Conservation (phyloP, 2,888 invertebrate species). For the Euzophera pinguis region DNA sequence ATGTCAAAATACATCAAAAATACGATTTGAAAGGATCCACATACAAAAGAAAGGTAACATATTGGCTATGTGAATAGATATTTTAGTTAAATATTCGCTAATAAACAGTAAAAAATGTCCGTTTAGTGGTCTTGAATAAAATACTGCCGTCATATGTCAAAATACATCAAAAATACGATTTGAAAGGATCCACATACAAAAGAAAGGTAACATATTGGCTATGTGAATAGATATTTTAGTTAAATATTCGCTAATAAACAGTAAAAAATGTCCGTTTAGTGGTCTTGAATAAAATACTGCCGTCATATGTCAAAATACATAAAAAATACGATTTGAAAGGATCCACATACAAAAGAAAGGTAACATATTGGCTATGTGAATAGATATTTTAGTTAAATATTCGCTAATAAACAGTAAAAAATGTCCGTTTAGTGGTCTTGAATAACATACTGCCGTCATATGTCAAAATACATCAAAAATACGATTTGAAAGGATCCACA, state of each 20-base stretch:
- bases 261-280: conserved; percentile 98
- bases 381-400: too few species aligned
- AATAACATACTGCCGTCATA: conserved; percentile 98
- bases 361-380: too few species aligned
- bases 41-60: conserved; percentile 97
- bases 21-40: conserved; percentile 99
- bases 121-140: conserved; percentile 99
- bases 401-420: conserved; percentile 99
- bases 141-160: conserved; percentile 95
- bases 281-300: conserved; percentile 99
- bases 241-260: conserved; percentile 99
- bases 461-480: conserved; percentile 97
- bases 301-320: conserved; percentile 95
- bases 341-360: conserved; percentile 99
- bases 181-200: conserved; percentile 99
- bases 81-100: too few species aligned
- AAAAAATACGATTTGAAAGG: conserved; percentile 99
- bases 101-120: conserved; percentile 99
- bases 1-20: conserved; percentile 96
- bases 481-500: conserved; percentile 99
- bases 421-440: conserved; percentile 97
- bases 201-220: too few species aligned
- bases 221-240: too few species aligned
- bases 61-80: too few species aligned
- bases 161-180: conserved; percentile 98